phyloP scores from a whole-genome alignment of 2,113 vertebrate species.

The Zosterops lateralis region DNA sequence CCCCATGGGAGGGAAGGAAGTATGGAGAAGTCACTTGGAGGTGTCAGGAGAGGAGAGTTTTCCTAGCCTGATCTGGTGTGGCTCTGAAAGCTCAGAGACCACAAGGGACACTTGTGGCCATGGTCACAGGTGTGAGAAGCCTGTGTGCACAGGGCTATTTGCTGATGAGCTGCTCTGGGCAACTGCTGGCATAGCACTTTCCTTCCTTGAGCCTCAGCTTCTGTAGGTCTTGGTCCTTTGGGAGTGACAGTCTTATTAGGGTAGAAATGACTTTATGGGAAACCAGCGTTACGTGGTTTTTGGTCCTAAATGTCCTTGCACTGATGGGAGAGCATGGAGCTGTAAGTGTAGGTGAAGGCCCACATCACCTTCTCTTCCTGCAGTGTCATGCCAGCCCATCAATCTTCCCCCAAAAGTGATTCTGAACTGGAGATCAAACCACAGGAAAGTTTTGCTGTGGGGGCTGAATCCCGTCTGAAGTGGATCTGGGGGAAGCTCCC shows the following conservation, averaged over 20 bases:
- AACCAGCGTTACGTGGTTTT: not conserved
- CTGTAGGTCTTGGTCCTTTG: not conserved
- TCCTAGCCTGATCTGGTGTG: not conserved
- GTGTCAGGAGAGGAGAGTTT: not conserved
- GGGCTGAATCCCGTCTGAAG: conserved; percentile 79
- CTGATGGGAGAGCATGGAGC: not conserved
- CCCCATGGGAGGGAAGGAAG: not conserved
- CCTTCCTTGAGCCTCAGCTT: not conserved
- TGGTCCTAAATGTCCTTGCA: not conserved
- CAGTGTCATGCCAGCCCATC: conserved; percentile 65
- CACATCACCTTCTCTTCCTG: not conserved
- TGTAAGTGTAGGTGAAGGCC: not conserved
- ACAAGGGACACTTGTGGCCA: accelerated
- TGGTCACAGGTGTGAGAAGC: not conserved
- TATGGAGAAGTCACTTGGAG: not conserved
- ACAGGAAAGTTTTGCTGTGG: conserved; percentile 53
- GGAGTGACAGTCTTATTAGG: not conserved
- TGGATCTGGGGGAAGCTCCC: conserved; percentile 94
- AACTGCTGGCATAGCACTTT: not conserved
- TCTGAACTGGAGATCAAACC: conserved; percentile 85
- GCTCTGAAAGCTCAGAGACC: not conserved
- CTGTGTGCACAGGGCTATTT: not conserved
- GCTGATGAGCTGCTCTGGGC: not conserved
- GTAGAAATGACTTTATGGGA: not conserved
- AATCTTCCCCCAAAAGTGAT: conserved; percentile 86